Base-by-base conservation (phyloP, 2,888 invertebrate species). In the Scaptomyza parva region DNA sequence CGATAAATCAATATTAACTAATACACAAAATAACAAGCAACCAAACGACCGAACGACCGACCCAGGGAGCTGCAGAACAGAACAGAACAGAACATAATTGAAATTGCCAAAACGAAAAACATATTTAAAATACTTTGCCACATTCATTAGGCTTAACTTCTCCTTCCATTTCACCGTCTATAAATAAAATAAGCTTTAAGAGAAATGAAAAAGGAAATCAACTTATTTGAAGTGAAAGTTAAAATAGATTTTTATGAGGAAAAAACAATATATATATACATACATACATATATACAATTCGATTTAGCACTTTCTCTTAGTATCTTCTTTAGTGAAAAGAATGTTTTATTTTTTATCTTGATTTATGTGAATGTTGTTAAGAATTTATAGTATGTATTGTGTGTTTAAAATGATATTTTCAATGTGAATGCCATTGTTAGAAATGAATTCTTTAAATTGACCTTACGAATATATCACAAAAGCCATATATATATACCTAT, bases 1-100 rank as follows among this genome's bases (percentile, higher is more conserved):
- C 74, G 52, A 81, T 86, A 81, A 80, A 81, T 81, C 81, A 86
- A 81, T 81, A 79, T 65, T 62, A 62, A 78, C 51, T 61, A 60
- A 22, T 5, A 22, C 9, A 60, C 50, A 68, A 20, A 9, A 53
- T 8, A 40, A 62, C 8, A 61, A 48, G 6, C 2, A 7, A 30
- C 28, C 1, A 33, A n/a, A 33, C 35, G 33, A 12, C n/a, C 30
- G 30, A 4, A 1, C 0, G 14, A n/a, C 7, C 8, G 6, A 37
- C n/a, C n/a, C n/a, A n/a, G n/a, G n/a, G n/a, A n/a, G n/a, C n/a
- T n/a, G n/a, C n/a, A n/a, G n/a, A n/a, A n/a, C n/a, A n/a, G n/a
- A n/a, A n/a, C n/a, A n/a, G n/a, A n/a, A n/a, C n/a, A 37, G 35
- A 2, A 30, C 33, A 22, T 44, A 62, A 67, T 59, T 50, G 45